Percentiles rank a stretch among this genome's conserved stretches.
phyloP scores from a whole-genome alignment of 2,888 invertebrate species.

The Stenoptilia bipunctidactyla region DNA sequence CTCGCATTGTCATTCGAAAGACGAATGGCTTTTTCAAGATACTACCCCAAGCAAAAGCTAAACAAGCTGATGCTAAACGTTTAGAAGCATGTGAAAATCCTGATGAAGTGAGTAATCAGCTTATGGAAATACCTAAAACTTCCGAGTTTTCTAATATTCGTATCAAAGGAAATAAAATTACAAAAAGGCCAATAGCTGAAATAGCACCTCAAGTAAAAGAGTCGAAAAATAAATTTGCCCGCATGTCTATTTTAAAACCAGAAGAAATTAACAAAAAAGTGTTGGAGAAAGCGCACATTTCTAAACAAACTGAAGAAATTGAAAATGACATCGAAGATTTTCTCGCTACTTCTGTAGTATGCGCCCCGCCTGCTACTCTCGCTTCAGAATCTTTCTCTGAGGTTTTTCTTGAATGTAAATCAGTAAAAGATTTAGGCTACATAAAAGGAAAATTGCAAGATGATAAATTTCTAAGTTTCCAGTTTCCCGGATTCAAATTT shows the following conservation, averaged over 20 bases:
- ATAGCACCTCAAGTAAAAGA: slow-evolving; percentile 33
- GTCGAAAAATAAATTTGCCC: slow-evolving; percentile 14
- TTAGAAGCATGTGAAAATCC: too few relatives aligned
- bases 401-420: slow-evolving; percentile 40
- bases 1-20: too few relatives aligned
- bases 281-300: slow-evolving; percentile 8
- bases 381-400: slow-evolving; percentile 16
- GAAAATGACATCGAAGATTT: slow-evolving; percentile 34
- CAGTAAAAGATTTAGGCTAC: slow-evolving; percentile 36
- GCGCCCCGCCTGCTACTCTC: slow-evolving; percentile 14
- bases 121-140: too few relatives aligned
- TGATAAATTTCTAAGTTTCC: slow-evolving; percentile 32
- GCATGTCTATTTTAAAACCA: slow-evolving; percentile 53
- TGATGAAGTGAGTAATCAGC: too few relatives aligned
- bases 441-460: slow-evolving; percentile 31
- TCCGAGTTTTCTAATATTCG: too few relatives aligned
- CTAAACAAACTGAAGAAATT: slow-evolving; percentile 4
- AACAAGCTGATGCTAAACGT: too few relatives aligned
- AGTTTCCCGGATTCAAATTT: slow-evolving; percentile 44
- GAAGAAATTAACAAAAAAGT: slow-evolving; percentile 54
- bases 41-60: not conserved
- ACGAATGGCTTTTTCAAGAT: too few relatives aligned
- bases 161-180: too few relatives aligned
- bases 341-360: slow-evolving; percentile 23
- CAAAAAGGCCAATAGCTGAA: slow-evolving; percentile 24